Base-by-base conservation (phyloP, 2,888 invertebrate genomes). In the Drosophila histrio region DNA sequence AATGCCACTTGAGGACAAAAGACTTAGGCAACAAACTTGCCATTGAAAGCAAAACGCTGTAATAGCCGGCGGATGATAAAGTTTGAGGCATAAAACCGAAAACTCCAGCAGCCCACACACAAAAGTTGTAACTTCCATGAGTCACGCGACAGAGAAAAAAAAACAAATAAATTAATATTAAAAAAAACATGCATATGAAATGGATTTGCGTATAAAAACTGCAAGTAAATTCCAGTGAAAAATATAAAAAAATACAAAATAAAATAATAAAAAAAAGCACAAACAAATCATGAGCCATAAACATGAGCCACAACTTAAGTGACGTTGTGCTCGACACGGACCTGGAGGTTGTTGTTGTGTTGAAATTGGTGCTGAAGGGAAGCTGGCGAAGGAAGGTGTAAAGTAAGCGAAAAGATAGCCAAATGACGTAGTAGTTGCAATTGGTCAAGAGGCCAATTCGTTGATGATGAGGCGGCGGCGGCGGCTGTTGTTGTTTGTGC, bases 341-440 rank as follows among this genome's bases (percentile, higher is more conserved):
- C 32, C n/a, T 5, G 21, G 44, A 54, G 39, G 19, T 9, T 26
- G 30, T 19, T 19, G 49, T 11, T 22, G 24, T n/a, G 21, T n/a
- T 44, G 15, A 46, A 43, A 22, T 30, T 17, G 34, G 7, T n/a
- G 21, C 5, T 32, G 15, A 7, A 21, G 9, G 3, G 9, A 4
- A 8, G 9, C 28, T 38, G 44, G 15, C 34, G 15, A 17, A n/a
- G 2, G 1, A 17, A 7, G 30, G 58, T 57, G 61, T 43, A 64
- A 70, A 81, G 74, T 46, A 65, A 13, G 21, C 63, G 24, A 49
- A 56, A 63, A 61, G 57, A 59, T 60, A 56, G 56, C 53, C 65
- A 44, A 74, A 56, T 87, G 87, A 81, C 88, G 81, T 72, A 70
- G 81, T 72, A 70, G 85, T 81, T 85, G 85, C 70, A 77, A 54